Conservation (phyloP, 2,888 invertebrate species). For the Agonopterix alstromeriana region DNA sequence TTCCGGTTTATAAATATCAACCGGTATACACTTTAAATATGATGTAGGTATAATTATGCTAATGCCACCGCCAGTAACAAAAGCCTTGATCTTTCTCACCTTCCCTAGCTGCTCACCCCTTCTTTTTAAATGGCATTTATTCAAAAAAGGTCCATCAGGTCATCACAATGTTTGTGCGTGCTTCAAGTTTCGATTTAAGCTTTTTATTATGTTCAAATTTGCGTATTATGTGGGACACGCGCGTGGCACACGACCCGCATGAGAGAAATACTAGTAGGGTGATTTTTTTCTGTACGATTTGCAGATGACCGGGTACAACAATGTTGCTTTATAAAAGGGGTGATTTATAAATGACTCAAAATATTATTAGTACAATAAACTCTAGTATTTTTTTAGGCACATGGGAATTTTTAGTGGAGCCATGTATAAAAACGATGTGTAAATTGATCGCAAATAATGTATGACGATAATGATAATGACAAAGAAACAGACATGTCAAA, state of each 20-base stretch:
- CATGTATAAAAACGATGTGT: background rate
- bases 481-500: background rate
- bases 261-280: slow-evolving; percentile 23
- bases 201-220: slow-evolving; percentile 59
- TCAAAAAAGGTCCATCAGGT: slow-evolving; percentile 21
- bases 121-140: slow-evolving; percentile 17
- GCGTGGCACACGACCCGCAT: slow-evolving; percentile 70
- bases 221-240: slow-evolving; percentile 69
- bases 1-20: slow-evolving; percentile 63
- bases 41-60: slow-evolving; percentile 11
- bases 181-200: slow-evolving; percentile 47
- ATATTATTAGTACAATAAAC: too few species aligned
- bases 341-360: too few species aligned
- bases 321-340: background rate
- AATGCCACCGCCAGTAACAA: too few species aligned
- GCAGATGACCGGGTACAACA: slow-evolving; percentile 37
- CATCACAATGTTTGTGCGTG: slow-evolving; percentile 40
- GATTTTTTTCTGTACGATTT: slow-evolving; percentile 38
- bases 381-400: too few species aligned
- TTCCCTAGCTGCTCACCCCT: slow-evolving; percentile 24
- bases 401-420: too few species aligned
- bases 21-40: slow-evolving; percentile 44
- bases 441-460: background rate
- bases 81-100: slow-evolving; percentile 55
- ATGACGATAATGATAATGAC: slow-evolving; percentile 5